Evolutionary conservation across 1,140 invertebrate species (phyloP).

Genomic region (Neodiprion virginianus): DNA sequence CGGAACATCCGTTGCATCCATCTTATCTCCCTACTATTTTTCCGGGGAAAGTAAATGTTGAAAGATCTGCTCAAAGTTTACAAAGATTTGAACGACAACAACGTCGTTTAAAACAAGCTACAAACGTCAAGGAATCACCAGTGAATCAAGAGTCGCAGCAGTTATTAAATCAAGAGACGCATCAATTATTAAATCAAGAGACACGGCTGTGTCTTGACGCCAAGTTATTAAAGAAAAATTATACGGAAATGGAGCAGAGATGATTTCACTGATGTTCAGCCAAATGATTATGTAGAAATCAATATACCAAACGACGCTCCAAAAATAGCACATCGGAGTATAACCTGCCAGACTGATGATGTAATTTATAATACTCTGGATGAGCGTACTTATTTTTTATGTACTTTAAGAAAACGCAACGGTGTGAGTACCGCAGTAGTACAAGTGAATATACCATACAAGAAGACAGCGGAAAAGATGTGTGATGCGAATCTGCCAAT

Average conservation of each 20-base stretch:
- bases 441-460: constrained; percentile 23
- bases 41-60: constrained; percentile 16
- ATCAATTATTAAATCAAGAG: no score
- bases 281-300: not conserved
- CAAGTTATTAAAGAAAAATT: not conserved
- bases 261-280: not conserved
- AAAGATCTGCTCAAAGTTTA: not conserved
- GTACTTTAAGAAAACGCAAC: constrained; percentile 9
- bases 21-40: constrained; percentile 27
- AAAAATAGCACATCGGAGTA: constrained; percentile 8
- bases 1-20: constrained; percentile 22
- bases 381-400: constrained; percentile 22
- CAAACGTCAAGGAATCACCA: not conserved
- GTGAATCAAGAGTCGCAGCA: not conserved
- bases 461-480: constrained; percentile 14
- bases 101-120: not conserved
- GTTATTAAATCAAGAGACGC: no score
- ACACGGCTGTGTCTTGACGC: no score
- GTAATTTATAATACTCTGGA: not conserved
- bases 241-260: not conserved
- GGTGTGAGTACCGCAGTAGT: constrained; percentile 25
- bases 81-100: not conserved
- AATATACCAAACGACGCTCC: not conserved
- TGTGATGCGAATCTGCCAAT: constrained; percentile 9
- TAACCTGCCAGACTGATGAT: constrained; percentile 23